Base-by-base conservation (phyloP, 1,140 invertebrate species). In the Drosophila carrolli region DNA sequence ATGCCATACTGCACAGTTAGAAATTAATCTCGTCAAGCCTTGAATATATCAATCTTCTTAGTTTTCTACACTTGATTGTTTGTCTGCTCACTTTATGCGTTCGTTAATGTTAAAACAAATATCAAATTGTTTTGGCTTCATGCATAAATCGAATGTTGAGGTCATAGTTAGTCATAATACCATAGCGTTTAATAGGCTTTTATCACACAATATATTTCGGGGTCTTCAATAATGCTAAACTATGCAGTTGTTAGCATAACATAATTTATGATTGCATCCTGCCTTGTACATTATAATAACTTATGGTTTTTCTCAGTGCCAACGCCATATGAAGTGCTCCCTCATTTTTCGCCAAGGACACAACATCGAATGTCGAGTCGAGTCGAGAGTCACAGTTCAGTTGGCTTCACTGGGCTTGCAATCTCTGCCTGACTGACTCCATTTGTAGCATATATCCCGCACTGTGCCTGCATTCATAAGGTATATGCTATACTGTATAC, bases 361-460 rank as follows among this genome's bases (percentile, higher is more conserved):
- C 44, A 47, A 13, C 44, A 2, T 32, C 47, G 44, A 47, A 6
- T 23, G 11, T 23, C 23, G 29, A 32, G 29, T 7, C 29, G 29
- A 47, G 29, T 46, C 14, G 48, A 43, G 43, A 70, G 65, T 71
- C 65, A 71, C 67, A 58, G 67, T 50, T 71, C 79, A 83, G 61
- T 82, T 78, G 75, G 53, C 53, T 58, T 71, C 37, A 78, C 58
- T 75, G 72, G 74, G 48, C 48, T 53, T 71, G 75, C 75, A 67
- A 48, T 59, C 78, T 37, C 38, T 78, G 66, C 59, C 62, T 76
- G 78, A 37, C 41, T 81, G 73, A 51, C 44, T 71, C 67, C 37
- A 58, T 43, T 60, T 54, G 61, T 14, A 67, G 46, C 41, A 19
- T 56, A 29, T 23, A 32, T 41, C 29, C 50, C 13, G 65, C 67